Conservation (phyloP, 2,797 vertebrate species). For the Ctenochaetus hawaiiensis region DNA sequence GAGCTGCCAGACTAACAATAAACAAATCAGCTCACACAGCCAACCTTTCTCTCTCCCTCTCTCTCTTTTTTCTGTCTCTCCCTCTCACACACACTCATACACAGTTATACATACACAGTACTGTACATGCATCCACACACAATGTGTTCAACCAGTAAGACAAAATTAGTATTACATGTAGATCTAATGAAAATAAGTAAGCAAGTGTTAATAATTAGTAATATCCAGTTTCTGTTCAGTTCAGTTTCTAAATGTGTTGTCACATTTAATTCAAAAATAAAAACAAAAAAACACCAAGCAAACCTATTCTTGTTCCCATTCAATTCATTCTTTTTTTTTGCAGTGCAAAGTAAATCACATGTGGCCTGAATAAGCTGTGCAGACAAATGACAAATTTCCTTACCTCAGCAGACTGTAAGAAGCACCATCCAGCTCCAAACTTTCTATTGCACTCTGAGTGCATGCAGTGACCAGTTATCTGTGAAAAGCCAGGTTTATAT, state of each 20-base stretch:
- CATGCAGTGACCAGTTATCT: conserved; percentile 23
- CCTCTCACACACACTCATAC: conserved; percentile 6
- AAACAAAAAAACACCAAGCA: background rate
- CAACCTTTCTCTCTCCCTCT: conserved; percentile 3
- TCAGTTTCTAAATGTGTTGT: background rate
- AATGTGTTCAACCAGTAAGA: conserved; percentile 9
- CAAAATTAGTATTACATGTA: conserved; percentile 2
- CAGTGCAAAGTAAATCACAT: background rate
- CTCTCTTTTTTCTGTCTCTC: background rate
- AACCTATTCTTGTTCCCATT: background rate
- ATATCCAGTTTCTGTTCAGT: background rate
- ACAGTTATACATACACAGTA: conserved; percentile 3
- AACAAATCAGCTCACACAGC: conserved; percentile 52
- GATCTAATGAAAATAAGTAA: background rate
- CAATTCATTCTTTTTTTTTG: background rate
- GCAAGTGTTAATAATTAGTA: background rate
- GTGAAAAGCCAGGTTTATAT: conserved; percentile 58
- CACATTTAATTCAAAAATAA: background rate
- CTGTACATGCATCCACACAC: conserved; percentile 15
- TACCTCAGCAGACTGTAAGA: conserved; percentile 51
- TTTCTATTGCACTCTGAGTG: background rate
- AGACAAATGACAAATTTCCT: background rate
- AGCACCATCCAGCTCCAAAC: conserved; percentile 22
- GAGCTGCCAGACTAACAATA: conserved; percentile 59
- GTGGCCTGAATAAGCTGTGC: background rate